Base-by-base conservation (phyloP, 23 tunicate genomes). In the Botrylloides violaceus region DNA sequence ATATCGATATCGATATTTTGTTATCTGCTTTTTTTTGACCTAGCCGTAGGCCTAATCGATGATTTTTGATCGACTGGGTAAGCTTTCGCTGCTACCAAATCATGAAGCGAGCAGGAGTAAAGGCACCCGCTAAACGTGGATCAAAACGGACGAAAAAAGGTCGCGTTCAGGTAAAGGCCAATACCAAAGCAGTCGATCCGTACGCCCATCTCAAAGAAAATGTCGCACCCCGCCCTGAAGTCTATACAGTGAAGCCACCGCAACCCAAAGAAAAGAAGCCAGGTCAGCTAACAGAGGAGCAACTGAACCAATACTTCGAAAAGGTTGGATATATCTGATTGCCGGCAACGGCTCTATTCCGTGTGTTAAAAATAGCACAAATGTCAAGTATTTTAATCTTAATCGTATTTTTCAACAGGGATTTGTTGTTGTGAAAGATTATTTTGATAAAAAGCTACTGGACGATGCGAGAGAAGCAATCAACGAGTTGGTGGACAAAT, bases 301-400 rank as follows among this genome's bases (percentile, higher is more conserved):
- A 90, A 70, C 65, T 90, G 0, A 66, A 83, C 7, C 84, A 90
- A 20, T 90, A 55, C 70, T 90, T 90, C 79, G 90, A 90, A 35
- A 83, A 90, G 65, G 95, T 87, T 49, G 3, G 58, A 28, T 47
- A 47, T 12, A 47, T n/a, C n/a, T n/a, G n/a, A n/a, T n/a, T n/a
- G n/a, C n/a, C n/a, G n/a, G n/a, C n/a, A n/a, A n/a, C n/a, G n/a
- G n/a, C n/a, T n/a, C n/a, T n/a, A n/a, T n/a, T n/a, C n/a, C n/a
- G n/a, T n/a, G n/a, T n/a, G n/a, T n/a, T n/a, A n/a, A n/a, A n/a
- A n/a, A n/a, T n/a, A n/a, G n/a, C n/a, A n/a, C n/a, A n/a, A n/a
- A n/a, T n/a, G n/a, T n/a, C n/a, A n/a, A n/a, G n/a, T n/a, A n/a
- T n/a, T n/a, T n/a, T n/a, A n/a, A n/a, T n/a, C n/a, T n/a, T n/a